Evolutionary conservation across 2,797 vertebrate genomes (phyloP).

Genomic region (Chelon labrosus): DNA sequence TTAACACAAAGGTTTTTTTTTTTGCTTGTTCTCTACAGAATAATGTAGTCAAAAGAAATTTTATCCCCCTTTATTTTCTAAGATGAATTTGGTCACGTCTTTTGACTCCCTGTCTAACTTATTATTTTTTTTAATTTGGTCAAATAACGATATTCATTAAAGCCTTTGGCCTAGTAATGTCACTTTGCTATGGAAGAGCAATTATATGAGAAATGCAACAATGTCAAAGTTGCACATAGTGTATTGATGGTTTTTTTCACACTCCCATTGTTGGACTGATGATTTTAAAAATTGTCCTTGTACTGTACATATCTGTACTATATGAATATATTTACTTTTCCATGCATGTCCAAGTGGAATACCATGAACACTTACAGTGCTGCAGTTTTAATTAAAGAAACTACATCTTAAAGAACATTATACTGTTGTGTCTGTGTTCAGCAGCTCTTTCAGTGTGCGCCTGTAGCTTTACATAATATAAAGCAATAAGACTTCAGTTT

Average conservation of each 20-base stretch:
- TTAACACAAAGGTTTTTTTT: conserved; percentile 55
- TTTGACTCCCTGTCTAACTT: conserved; percentile 67
- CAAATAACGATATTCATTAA: conserved; percentile 51
- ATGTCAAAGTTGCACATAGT: conserved; percentile 64
- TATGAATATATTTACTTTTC: conserved; percentile 90
- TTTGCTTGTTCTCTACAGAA: conserved; percentile 50
- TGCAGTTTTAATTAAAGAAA: conserved; percentile 89
- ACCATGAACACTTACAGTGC: conserved; percentile 87
- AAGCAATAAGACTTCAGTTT: not conserved
- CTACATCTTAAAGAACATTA: conserved; percentile 72
- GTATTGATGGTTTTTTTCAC: conserved; percentile 74
- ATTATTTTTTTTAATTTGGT: conserved; percentile 72
- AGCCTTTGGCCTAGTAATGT: conserved; percentile 57
- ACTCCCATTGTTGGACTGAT: conserved; percentile 84
- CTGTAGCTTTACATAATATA: too few species aligned
- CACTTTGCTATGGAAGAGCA: conserved; percentile 61
- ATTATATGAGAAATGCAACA: conserved; percentile 65
- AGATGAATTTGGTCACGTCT: conserved; percentile 53
- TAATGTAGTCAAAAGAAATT: conserved; percentile 41
- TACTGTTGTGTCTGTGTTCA: conserved; percentile 24
- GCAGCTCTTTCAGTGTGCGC: not conserved
- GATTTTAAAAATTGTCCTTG: conserved; percentile 76
- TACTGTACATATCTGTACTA: conserved; percentile 89
- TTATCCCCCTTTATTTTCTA: conserved; percentile 37
- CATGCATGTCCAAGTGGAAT: conserved; percentile 90